These are phyloP conservation scores for Planiliza haematocheilus DNA, from an alignment of 2,113 vertebrate species.

Conservation along the genomic window DNA sequence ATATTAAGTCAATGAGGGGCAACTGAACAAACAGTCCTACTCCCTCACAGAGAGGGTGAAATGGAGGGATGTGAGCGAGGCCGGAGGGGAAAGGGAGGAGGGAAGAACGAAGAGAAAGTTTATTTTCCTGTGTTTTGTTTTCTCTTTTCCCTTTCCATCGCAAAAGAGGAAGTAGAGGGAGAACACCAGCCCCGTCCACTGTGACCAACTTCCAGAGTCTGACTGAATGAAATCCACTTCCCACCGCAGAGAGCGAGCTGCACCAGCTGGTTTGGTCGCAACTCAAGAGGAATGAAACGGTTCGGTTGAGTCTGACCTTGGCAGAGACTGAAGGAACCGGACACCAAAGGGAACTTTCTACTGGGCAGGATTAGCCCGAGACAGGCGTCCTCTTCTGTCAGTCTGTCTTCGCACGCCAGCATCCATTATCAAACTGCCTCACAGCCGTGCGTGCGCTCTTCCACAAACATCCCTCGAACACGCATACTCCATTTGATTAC, in stretches of 20 bases:
- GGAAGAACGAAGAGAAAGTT: constrained; percentile 41
- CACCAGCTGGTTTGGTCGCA: constrained; percentile 49
- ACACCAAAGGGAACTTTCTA: constrained; percentile 65
- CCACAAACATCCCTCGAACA: not conserved
- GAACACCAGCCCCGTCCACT: constrained; percentile 23
- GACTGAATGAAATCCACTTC: constrained; percentile 50
- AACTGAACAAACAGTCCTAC: constrained; percentile 64
- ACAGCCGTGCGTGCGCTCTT: constrained; percentile 4
- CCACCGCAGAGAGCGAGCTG: constrained; percentile 27
- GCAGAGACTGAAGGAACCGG: constrained; percentile 39
- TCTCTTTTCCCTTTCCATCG: constrained; percentile 42
- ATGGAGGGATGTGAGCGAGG: not conserved
- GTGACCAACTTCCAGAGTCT: constrained; percentile 40
- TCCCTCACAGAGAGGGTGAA: constrained; percentile 50
- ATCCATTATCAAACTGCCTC: constrained; percentile 12
- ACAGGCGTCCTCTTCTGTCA: constrained; percentile 25
- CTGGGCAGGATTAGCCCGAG: constrained; percentile 37
- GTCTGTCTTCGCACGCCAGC: not conserved
- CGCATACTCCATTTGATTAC: not conserved
- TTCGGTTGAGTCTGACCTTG: constrained; percentile 40
- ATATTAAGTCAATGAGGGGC: constrained; percentile 61
- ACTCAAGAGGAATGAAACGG: constrained; percentile 40
- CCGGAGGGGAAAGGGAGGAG: not conserved
- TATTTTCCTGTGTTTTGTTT: constrained; percentile 54
- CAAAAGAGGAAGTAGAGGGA: constrained; percentile 33